These are phyloP conservation scores for Synchiropus splendidus DNA, from an alignment of 2,113 vertebrate genomes.

Conservation along the genomic window DNA sequence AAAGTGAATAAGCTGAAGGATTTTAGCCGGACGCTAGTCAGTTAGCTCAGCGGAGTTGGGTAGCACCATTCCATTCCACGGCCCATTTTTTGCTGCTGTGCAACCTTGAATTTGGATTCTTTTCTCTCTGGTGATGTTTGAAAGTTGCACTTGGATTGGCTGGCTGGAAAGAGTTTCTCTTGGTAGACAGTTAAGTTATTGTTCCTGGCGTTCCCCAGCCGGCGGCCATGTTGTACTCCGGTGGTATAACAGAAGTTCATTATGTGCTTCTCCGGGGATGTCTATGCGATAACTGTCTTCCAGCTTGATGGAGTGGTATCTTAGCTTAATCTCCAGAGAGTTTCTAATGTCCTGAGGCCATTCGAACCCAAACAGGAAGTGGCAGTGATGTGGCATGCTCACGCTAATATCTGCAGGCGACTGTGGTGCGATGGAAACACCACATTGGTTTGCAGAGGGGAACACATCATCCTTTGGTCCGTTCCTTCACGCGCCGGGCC, in stretches of 20 bases:
- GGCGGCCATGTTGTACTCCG: background rate
- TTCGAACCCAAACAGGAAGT: background rate
- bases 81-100: too few species aligned
- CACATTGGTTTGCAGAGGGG: background rate
- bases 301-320: too few species aligned
- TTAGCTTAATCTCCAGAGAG: too few species aligned
- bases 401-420: background rate
- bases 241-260: background rate
- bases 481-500: too few species aligned
- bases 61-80: too few species aligned
- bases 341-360: background rate
- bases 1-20: too few species aligned
- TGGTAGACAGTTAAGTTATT: constrained; percentile 43
- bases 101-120: too few species aligned
- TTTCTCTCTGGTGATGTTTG: too few species aligned
- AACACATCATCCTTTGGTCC: too few species aligned
- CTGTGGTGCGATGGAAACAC: background rate
- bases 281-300: background rate
- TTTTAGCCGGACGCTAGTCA: too few species aligned
- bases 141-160: too few species aligned
- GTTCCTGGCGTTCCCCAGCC: constrained; percentile 25
- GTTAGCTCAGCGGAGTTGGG: too few species aligned
- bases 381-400: background rate
- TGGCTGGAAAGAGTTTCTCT: constrained; percentile 11
- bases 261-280: background rate